Evolutionary conservation across 2,113 vertebrate species (phyloP), one percentile per base, ranked within the genome.

Genomic region (Heloderma charlesbogerti): DNA sequence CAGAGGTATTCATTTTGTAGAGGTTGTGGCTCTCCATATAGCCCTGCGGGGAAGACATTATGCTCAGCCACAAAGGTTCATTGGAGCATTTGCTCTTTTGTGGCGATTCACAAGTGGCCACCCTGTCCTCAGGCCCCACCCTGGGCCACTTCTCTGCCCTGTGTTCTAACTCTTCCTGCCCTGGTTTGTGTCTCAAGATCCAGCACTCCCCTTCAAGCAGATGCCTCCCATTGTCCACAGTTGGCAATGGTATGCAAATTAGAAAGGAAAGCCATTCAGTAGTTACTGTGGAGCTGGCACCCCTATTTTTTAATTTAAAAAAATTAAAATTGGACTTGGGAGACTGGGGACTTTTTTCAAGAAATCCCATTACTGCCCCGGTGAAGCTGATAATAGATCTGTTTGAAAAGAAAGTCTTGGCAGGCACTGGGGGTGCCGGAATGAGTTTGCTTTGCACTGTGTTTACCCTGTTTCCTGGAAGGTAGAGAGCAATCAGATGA

Each of bases 401-500:
- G 43, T 88, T 75, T 43, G 25, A 45, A 89, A 92, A 91, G 43
- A 43, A 92, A 91, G 91, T 29, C 9, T 34, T 95, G 51, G n/a
- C 77, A 89, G 57, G 22, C 84, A 88, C 87, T 92, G 90, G 91
- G 63, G 79, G 85, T 93, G 77, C 69, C 31, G n/a, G 78, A 88
- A 83, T 63, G 57, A 86, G 88, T 79, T 91, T 91, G 75, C 51
- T 79, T 91, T 91, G 75, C 51, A n/a, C 3, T 69, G 40, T 84
- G 67, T 94, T 96, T 95, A 91, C 66, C 77, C 48, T 89, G 72
- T 84, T 92, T 96, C 77, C 92, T 90, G 84, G 87, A 95, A 94
- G 90, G 89, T 81, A 88, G 88, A 94, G 84, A 71, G 69, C 37
- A 57, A 94, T 93, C 91, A 93, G 27, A 93, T 54, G 88, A 94